A percentile compares a stretch with the other conserved stretches of the same genome.
Evolutionary conservation across 2,888 invertebrate genomes (phyloP).

Genomic region (Lumbricus terrestris): DNA sequence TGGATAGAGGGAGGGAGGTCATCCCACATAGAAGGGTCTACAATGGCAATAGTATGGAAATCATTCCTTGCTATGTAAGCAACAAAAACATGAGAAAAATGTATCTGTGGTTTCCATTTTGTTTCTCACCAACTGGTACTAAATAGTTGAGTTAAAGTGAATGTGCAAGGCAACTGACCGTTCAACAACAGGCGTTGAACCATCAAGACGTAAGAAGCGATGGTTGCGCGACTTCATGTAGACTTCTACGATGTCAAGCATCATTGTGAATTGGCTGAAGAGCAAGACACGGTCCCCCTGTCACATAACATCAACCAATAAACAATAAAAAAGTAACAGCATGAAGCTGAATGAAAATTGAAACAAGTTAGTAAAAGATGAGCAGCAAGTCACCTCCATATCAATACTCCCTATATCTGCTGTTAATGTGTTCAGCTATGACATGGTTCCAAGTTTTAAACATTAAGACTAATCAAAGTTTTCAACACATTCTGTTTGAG

Average conservation of each 20-base stretch:
- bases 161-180: slow-evolving; percentile 46
- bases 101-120: neutral
- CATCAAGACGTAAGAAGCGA: slow-evolving; percentile 81
- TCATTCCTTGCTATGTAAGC: too few relatives aligned
- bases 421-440: neutral
- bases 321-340: neutral
- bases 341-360: neutral
- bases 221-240: slow-evolving; percentile 75
- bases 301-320: slow-evolving; percentile 30
- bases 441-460: neutral
- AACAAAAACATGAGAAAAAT: neutral
- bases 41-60: too few relatives aligned
- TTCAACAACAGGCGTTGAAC: slow-evolving; percentile 71
- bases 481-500: neutral
- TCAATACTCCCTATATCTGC: too few relatives aligned
- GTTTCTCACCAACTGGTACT: neutral
- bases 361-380: neutral
- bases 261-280: slow-evolving; percentile 94
- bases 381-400: neutral
- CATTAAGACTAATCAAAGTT: neutral
- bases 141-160: neutral
- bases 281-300: slow-evolving; percentile 73
- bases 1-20: too few relatives aligned
- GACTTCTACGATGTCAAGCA: slow-evolving; percentile 87
- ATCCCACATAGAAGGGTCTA: too few relatives aligned